Evolutionary conservation across 1,140 invertebrate species (phyloP), one percentile per base, ranked within the genome.

Genomic region (Lysiphlebus fabarum): DNA sequence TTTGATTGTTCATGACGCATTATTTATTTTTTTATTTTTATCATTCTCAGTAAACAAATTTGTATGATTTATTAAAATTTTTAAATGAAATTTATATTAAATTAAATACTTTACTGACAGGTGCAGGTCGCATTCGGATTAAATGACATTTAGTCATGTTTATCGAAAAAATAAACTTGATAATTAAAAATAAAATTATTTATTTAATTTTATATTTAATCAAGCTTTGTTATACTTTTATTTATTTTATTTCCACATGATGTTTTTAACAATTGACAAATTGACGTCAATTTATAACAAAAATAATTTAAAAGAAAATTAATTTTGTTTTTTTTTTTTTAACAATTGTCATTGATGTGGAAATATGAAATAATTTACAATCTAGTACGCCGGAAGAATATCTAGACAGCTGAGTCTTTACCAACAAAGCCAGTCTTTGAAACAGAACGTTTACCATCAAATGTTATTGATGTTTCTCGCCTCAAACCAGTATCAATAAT

Each of bases 401-500:
- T 78, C 84, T 89, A 92, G 57, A 92, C 90, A 51, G 90, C 89
- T 10, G 90, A 92, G 69, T 91, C 89, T 80, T 91, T 91, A 62
- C 89, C 90, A 64, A 90, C 89, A 65, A 91, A 90, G 45, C 88
- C 88, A 36, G 89, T 89, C 68, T 87, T 89, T 17, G 89, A 87
- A 67, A 90, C 86, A 11, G 90, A 90, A 65, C 87, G 84, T 67
- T 87, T 86, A 7, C 89, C 87, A 65, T 92, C 89, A 68, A 89
- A 92, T 67, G 90, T 89, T 6, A 91, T 85, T 17, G 87, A 89
- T 43, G 87, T 87, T 64, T 90, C 88, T 55, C 87, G 85, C 62
- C 88, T 90, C 61, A 88, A 78, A 12, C 82, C 83, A 59, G 84
- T 85, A 63, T 85, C 82, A 57, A 85, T 82, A 57, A 83, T 81